Base-by-base conservation (phyloP, 2,113 vertebrate species). In the Hylia prasina region DNA sequence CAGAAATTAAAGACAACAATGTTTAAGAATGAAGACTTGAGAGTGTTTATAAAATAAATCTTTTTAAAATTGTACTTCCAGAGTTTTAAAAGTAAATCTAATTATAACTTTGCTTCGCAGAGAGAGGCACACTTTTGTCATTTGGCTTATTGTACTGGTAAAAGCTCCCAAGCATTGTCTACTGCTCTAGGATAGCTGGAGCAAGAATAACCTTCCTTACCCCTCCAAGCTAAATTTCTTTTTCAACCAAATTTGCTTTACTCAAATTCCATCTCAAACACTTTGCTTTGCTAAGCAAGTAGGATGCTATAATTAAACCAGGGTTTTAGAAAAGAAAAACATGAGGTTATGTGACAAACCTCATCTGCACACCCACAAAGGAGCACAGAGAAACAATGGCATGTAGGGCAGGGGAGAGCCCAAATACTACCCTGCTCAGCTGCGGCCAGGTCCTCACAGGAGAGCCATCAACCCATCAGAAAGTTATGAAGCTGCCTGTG, bases 1-100 rank as follows among this genome's bases (percentile, higher is more conserved):
- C 39, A 57, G 25, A 35, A 15, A 91, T 40, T 80, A 63, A 72
- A 90, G 28, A 33, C 7, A 57, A 53, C 4, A 31, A 20, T 3
- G 6, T 35, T 70, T 73, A 86, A 73, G 30, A 96, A 88, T 23
- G 11, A 90, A 90, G 45, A 50, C 13, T 40, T 85, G 18, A 47
- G 22, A 82, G 11, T 0, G 0, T 42, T 90, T 39, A 72, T 31
- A 76, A 66, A 85, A 75, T 4, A 82, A 19, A 21, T n/a, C 0
- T 40, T 85, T 93, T 42, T 1, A 63, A 58, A 91, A 65, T 8
- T 1, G 0, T 40, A 69, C 23, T 86, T 88, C 12, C n/a, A 45
- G 31, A 65, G 51, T 65, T 89, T 51, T 18, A 63, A 69, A 47
- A 57, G 65, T 82, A 72, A 40, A 82, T 76, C 76, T 75, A 60